Conservation (phyloP, 2,888 invertebrate species). For the Tinea pellionella region DNA sequence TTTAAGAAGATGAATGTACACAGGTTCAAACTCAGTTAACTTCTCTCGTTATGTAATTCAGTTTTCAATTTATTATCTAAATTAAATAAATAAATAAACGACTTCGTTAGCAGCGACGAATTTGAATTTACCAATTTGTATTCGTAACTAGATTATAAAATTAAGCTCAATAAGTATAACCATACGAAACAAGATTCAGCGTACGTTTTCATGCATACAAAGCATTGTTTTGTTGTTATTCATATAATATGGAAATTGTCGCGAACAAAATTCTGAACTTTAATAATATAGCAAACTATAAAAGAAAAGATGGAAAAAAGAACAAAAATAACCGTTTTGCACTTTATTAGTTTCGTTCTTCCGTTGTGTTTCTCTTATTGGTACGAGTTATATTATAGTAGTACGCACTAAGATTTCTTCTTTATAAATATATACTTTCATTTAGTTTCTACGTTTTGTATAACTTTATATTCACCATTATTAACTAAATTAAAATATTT, state of each 20-base stretch:
- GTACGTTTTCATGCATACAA: constrained; percentile 4
- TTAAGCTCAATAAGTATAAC: background rate
- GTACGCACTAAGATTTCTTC: too few species aligned
- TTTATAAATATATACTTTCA: too few species aligned
- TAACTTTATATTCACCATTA: too few species aligned
- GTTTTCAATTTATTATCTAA: background rate
- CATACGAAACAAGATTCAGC: background rate
- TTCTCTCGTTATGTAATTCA: too few species aligned
- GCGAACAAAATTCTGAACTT: background rate
- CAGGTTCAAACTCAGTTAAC: too few species aligned
- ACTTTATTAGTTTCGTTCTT: background rate
- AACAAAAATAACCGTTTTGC: background rate
- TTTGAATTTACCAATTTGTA: background rate
- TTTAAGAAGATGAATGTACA: too few species aligned
- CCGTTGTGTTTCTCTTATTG: background rate
- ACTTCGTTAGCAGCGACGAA: background rate
- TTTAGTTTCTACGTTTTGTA: too few species aligned
- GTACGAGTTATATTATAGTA: background rate
- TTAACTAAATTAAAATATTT: too few species aligned
- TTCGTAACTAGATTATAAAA: background rate
- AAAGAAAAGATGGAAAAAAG: too few species aligned
- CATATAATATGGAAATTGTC: background rate
- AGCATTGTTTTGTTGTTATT: background rate
- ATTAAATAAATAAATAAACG: background rate
- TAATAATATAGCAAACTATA: background rate